phyloP scores from a whole-genome alignment of 2,797 vertebrate genomes.

The Acanthopagrus latus region DNA sequence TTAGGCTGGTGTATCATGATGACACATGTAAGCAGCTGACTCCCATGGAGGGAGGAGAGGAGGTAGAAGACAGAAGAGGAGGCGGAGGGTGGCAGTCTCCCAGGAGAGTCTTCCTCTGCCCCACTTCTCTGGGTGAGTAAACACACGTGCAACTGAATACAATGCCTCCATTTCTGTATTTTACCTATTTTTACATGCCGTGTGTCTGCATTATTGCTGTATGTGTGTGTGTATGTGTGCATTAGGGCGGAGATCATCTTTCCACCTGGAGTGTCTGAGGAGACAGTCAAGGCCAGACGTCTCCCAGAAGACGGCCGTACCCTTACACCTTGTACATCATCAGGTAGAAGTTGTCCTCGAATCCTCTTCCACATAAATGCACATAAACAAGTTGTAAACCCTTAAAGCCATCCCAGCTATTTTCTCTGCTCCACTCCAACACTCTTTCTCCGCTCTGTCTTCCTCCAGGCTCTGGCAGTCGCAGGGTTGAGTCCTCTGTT shows the following conservation, averaged over 20 bases:
- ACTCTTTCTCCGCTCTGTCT: slow-evolving; percentile 2
- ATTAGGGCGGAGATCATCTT: slow-evolving; percentile 94
- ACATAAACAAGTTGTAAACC: slow-evolving; percentile 18
- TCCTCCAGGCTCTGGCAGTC: slow-evolving; percentile 91
- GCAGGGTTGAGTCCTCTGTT: slow-evolving; percentile 95
- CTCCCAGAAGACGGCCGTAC: slow-evolving; percentile 94
- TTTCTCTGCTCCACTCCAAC: slow-evolving; percentile 7
- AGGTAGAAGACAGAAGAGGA: slow-evolving; percentile 80
- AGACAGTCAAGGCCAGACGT: slow-evolving; percentile 92
- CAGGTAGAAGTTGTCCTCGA: slow-evolving; percentile 85
- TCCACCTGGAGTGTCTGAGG: slow-evolving; percentile 97
- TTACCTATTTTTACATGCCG: neutral
- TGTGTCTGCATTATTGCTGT: slow-evolving; percentile 12
- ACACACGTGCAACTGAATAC: neutral
- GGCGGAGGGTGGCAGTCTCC: slow-evolving; percentile 88
- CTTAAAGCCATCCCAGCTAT: neutral
- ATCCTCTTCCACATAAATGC: neutral
- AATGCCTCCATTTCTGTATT: neutral
- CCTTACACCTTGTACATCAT: slow-evolving; percentile 95
- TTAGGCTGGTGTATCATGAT: slow-evolving; percentile 93
- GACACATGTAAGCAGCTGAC: slow-evolving; percentile 94
- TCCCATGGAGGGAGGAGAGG: slow-evolving; percentile 87
- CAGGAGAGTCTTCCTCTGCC: slow-evolving; percentile 93
- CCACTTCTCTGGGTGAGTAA: slow-evolving; percentile 90
- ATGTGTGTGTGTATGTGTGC: neutral